A percentile compares a stretch with the other conserved stretches of the same genome.
phyloP scores from a whole-genome alignment of 2,113 vertebrate species.

The Cryptotis parvus region DNA sequence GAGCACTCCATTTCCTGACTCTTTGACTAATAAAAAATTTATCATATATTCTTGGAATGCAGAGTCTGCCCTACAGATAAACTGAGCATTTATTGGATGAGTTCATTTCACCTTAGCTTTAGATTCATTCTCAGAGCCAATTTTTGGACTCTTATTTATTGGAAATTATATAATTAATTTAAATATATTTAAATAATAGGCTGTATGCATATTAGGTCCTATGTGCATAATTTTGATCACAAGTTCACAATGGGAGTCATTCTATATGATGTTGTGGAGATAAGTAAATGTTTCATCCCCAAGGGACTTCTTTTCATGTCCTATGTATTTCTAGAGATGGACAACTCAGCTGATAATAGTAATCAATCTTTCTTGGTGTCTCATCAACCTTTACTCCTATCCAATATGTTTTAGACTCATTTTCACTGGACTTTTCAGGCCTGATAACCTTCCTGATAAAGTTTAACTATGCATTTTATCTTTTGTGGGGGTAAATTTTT shows the following conservation, averaged over 20 bases:
- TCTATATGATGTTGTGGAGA: neutral
- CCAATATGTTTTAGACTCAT: slow-evolving; percentile 4
- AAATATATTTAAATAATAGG: neutral
- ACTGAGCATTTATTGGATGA: neutral
- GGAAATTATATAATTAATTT: slow-evolving; percentile 35
- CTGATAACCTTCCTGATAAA: neutral
- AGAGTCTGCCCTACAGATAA: neutral
- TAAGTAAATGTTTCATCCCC: neutral
- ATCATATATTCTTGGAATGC: slow-evolving; percentile 22
- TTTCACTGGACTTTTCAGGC: slow-evolving; percentile 10
- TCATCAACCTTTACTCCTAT: slow-evolving; percentile 38
- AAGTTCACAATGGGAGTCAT: neutral
- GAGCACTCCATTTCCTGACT: slow-evolving; percentile 73
- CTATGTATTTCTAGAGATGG: slow-evolving; percentile 13
- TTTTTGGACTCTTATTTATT: neutral
- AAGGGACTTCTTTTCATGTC: neutral
- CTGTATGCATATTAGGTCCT: neutral
- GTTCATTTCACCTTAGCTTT: neutral
- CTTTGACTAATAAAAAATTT: slow-evolving; percentile 56
- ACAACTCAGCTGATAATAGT: neutral
- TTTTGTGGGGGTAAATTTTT: slow-evolving; percentile 9
- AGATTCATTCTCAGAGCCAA: neutral
- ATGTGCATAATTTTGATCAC: neutral
- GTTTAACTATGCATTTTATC: neutral
- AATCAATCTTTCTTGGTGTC: slow-evolving; percentile 34